Evolutionary conservation across 2,113 vertebrate species (phyloP), one percentile per base, ranked within the genome.

Genomic region (Myotis lucifugus): DNA sequence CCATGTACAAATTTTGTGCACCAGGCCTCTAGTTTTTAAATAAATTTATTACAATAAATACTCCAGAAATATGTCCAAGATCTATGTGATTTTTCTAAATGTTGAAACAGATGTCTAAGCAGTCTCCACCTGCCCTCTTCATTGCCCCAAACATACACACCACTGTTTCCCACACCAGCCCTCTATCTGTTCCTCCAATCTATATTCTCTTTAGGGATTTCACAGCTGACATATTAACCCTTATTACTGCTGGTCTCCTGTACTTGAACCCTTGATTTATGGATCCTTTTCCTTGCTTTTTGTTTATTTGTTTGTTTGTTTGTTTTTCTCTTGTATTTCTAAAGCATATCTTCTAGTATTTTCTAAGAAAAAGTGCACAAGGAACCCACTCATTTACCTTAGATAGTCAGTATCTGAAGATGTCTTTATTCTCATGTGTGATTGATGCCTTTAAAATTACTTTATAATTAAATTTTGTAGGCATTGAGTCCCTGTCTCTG

Each of bases 11-110:
- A 9, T 46, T 46, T 46, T 1, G 8, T 46, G 46, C 46, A 46
- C 46, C 46, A 46, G 46, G 8, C 46, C 46, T 46, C 46, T 46
- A 46, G 46, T 46, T 84, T 86, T 12, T 67, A 86, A 86, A 59
- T 52, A 78, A 61, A 88, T n/a, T 18, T 78, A 67, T 85, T 54
- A 69, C 93, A 93, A 37, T 69, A 73, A 88, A 34, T 69, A 54
- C 5, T 76, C 3, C 12, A 84, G 59, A 93, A 76, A 92, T 59
- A 67, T 34, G 13, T 40, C 34, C 67, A 73, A 70, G 15, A 7
- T 23, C 17, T 92, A 11, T 81, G 29, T 70, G 13, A 37, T 48
- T 34, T 85, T 79, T 85, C 32, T 81, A 25, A 81, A 70, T 40
- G n/a, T 59, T 88, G 52, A 70, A 89, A n/a, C n/a, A 70, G 9